Evolutionary conservation across 2,113 vertebrate genomes (phyloP), one percentile per base, ranked within the genome.

Genomic region (Sceloporus tristichus): DNA sequence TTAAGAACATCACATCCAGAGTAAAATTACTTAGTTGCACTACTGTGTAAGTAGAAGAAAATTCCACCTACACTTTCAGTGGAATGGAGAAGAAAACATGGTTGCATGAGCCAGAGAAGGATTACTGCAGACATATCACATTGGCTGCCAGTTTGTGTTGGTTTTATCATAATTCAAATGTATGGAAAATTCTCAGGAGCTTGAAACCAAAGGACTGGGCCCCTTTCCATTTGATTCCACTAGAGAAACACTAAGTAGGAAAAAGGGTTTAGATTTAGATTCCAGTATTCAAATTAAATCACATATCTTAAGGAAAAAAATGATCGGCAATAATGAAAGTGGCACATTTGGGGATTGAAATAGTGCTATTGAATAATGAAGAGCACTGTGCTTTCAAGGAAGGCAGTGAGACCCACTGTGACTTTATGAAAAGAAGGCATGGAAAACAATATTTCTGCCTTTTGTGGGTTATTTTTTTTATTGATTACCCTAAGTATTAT

Each of bases 241-340:
- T 54, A 93, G 94, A 95, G 95, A 96, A 89, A 34, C 77, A 91
- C 95, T 94, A 96, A 96, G 93, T 91, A 93, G 94, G 85, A 87
- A 92, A 62, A 87, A 95, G 92, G 90, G 94, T 96, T 96, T 96
- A 95, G 95, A 96, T 96, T 96, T 97, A 95, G 94, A 95, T 93
- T 94, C 87, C 84, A 93, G 87, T 91, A 95, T 95, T 97, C 96
- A 97, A 96, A 96, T 96, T 96, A 96, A 96, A 97, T 97, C 95
- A 96, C 93, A 95, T 89, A 87, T 96, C 89, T 93, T 94, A 94
- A 95, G 94, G 95, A 25, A 94, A 95, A 97, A 66, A 97, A 96
- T 95, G 93, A 95, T 95, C 90, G 74, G 0, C 94, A 96, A 93
- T 96, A 97, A 96, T 95, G 95, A 94, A 95, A 96, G 95, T 88